Evolutionary conservation across 2,888 invertebrate genomes (phyloP).

Genomic region (Dichetophora obliterata): DNA sequence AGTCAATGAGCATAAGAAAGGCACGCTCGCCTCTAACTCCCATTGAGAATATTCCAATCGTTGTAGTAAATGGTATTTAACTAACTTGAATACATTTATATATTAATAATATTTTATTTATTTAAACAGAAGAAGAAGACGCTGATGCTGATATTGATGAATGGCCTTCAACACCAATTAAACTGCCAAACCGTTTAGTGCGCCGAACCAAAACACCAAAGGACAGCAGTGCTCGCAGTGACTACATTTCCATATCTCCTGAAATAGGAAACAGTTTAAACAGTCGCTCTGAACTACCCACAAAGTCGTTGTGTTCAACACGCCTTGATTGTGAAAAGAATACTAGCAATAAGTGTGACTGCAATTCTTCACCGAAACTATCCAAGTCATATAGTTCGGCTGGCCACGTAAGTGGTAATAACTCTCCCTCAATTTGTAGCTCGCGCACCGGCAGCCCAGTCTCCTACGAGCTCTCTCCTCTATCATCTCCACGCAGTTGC

Average conservation of each 20-base stretch:
- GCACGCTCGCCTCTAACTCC: slow-evolving; percentile 62
- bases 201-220: slow-evolving; percentile 46
- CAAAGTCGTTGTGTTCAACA: slow-evolving; percentile 59
- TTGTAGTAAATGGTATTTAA: slow-evolving; percentile 41
- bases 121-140: slow-evolving; percentile 42
- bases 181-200: slow-evolving; percentile 54
- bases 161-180: slow-evolving; percentile 62
- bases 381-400: slow-evolving; percentile 41
- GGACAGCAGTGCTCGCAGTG: neutral
- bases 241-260: neutral
- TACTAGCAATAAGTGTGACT: slow-evolving; percentile 51
- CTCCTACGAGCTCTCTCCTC: slow-evolving; percentile 51
- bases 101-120: neutral
- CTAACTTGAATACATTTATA: neutral
- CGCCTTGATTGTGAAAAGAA: slow-evolving; percentile 56
- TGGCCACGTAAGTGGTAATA: slow-evolving; percentile 17
- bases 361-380: slow-evolving; percentile 57
- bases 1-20: slow-evolving; percentile 47
- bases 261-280: neutral
- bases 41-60: slow-evolving; percentile 47
- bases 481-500: slow-evolving; percentile 59
- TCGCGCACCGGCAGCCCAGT: slow-evolving; percentile 34
- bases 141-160: slow-evolving; percentile 64
- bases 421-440: neutral
- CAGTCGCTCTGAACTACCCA: neutral